Base-by-base conservation (phyloP, 2,797 vertebrate species). In the Anabas testudineus region DNA sequence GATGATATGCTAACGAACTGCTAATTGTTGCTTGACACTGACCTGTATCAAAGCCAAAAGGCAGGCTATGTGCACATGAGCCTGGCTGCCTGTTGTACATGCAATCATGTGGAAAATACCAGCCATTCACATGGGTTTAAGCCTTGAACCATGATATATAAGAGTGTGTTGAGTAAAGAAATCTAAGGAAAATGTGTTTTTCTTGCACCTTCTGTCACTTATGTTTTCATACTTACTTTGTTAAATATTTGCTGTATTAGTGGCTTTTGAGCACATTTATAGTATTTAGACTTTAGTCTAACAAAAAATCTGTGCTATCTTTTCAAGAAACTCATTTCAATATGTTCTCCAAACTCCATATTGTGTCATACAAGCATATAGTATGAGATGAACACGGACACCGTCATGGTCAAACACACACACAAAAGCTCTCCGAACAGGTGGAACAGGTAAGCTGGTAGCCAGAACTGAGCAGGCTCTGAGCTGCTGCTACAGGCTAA, bases 391-490 rank as follows among this genome's bases (percentile, higher is more conserved):
- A n/a, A 26, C 5, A 36, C 13, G 3, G 58, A n/a, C 43, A 70
- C 14, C n/a, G n/a, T n/a, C n/a, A n/a, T n/a, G n/a, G n/a, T n/a
- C n/a, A 46, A 15, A 21, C 28, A 53, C 43, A 61, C 36, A 67
- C 21, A 67, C 43, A 66, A 54, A 66, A 77, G 45, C 41, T 21
- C 32, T 53, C 36, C 43, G 43, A 81, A 85, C 87, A 85, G 84
- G 82, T 72, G 61, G 63, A 87, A 83, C 63, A 72, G 65, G 82
- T 83, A 80, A 45, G 46, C 34, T 63, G 32, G 34, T 57, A 36
- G 28, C 53, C 41, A 53, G 45, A 21, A 57, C 16, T 10, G 5
- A 54, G 37, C 36, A 36, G 55, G 60, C 37, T 75, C 58, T 80
- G 64, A 19, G 54, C 48, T 67, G 47, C 24, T 59, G 63, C 60